A percentile compares a stretch with the other conserved stretches of the same genome.
These are phyloP conservation scores for Spongilla lacustris DNA, from an alignment of 37 sponge, comb jelly and placozoan species.

Conservation along the genomic window DNA sequence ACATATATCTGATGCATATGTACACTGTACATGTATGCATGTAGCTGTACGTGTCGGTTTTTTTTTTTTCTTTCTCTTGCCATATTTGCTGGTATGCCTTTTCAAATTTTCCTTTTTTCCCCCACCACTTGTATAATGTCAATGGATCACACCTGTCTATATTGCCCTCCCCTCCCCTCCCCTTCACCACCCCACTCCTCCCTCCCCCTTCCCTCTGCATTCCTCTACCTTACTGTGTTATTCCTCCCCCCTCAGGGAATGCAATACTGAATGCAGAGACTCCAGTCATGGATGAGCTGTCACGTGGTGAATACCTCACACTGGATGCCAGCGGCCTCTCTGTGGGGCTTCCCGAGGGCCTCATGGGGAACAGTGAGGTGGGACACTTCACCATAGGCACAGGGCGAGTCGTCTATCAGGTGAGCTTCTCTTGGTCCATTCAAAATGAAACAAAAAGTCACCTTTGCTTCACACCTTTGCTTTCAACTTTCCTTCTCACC, in stretches of 20 bases:
- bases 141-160: background rate
- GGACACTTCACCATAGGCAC: slow-evolving; percentile 96
- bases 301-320: slow-evolving; percentile 49
- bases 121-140: background rate
- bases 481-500: too few species aligned
- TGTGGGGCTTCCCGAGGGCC: slow-evolving; percentile 91
- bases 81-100: background rate
- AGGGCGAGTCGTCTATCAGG: slow-evolving; percentile 89
- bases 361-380: slow-evolving; percentile 99
- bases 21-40: too few species aligned
- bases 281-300: slow-evolving; percentile 92
- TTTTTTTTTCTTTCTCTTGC: background rate
- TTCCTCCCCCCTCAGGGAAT: slow-evolving; percentile 66
- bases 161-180: background rate
- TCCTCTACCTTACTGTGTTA: background rate
- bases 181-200: background rate
- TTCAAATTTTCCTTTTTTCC: background rate
- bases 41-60: too few species aligned
- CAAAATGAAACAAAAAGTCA: background rate
- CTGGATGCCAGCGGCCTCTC: slow-evolving; percentile 90
- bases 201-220: background rate
- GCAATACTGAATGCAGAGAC: slow-evolving; percentile 93
- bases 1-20: too few species aligned
- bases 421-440: background rate
- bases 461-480: background rate